Base-by-base conservation (phyloP, 1,140 invertebrate genomes). In the Drosophila gunungcola region DNA sequence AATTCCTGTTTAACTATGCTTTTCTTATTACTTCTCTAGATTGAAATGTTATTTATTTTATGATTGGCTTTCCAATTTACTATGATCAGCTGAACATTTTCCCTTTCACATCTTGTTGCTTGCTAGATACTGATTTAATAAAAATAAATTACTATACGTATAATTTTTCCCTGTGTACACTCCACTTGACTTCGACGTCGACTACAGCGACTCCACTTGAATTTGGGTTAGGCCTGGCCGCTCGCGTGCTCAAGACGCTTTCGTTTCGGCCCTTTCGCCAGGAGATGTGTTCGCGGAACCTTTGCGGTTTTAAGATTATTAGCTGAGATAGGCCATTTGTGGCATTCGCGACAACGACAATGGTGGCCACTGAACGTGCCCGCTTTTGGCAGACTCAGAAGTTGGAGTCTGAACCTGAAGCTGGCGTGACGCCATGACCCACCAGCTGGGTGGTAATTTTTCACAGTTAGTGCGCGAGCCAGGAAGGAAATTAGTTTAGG, bases 291-390 rank as follows among this genome's bases (percentile, higher is more conserved):
- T 42, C 58, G 76, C 61, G 69, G 63, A 74, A 70, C 72, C 79
- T 83, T 80, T 78, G 84, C 82, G 84, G 84, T 84, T 89, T 84
- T 78, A 78, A 89, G 84, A 89, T 89, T 89, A 89, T 89, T 89
- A 89, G 84, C 80, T 69, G 39, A 84, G 84, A 89, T 89, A 89
- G 85, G 75, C 74, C 83, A 86, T 86, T 86, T 82, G 82, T 76
- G 73, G 73, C 74, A 77, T 56, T 70, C 68, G 65, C 73, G 73
- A 78, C 75, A 77, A 78, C 73, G 51, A 55, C 54, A 56, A 61
- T 63, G 77, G 75, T 73, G 72, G 76, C 63, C 62, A 43, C 55
- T 54, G 61, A 67, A 74, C 64, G 70, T 82, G 78, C 61, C 21
- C 21, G 68, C 39, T 68, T 45, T 38, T 49, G 64, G 60, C 60